Evolutionary conservation across 2,113 vertebrate genomes (phyloP).

Genomic region (Taxidea taxus): DNA sequence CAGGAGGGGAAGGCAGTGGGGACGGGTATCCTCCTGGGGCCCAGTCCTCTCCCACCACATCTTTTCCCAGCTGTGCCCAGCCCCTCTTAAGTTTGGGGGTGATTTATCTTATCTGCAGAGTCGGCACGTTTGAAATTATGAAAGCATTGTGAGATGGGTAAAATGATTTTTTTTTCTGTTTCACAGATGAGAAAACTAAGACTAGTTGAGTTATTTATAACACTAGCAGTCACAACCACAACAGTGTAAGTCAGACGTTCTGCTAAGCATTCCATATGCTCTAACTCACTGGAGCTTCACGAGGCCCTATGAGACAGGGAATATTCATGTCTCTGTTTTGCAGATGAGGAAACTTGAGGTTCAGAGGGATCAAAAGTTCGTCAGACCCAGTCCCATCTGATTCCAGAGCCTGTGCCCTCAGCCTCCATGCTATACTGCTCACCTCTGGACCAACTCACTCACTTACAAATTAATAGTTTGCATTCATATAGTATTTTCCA

Average conservation of each 20-base stretch:
- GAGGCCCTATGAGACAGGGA: neutral
- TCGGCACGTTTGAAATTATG: neutral
- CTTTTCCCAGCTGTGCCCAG: neutral
- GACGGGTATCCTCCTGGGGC: neutral
- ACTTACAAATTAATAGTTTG: neutral
- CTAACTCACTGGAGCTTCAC: neutral
- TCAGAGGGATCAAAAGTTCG: neutral
- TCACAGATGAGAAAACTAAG: conserved; percentile 16
- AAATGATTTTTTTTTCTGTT: neutral
- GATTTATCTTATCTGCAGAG: neutral
- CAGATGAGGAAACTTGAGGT: neutral
- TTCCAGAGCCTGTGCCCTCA: neutral
- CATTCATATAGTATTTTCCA: neutral
- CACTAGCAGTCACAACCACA: neutral
- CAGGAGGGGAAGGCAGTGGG: neutral
- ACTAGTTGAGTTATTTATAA: neutral
- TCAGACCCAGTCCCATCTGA: neutral
- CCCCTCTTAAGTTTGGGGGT: neutral
- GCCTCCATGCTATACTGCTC: neutral
- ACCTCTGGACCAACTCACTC: neutral
- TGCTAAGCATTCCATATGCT: neutral
- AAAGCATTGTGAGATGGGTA: neutral
- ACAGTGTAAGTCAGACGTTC: neutral
- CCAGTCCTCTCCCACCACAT: accelerated
- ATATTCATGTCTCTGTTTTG: neutral